Conservation (phyloP, 2,888 invertebrate genomes). For the Neria commutata region DNA sequence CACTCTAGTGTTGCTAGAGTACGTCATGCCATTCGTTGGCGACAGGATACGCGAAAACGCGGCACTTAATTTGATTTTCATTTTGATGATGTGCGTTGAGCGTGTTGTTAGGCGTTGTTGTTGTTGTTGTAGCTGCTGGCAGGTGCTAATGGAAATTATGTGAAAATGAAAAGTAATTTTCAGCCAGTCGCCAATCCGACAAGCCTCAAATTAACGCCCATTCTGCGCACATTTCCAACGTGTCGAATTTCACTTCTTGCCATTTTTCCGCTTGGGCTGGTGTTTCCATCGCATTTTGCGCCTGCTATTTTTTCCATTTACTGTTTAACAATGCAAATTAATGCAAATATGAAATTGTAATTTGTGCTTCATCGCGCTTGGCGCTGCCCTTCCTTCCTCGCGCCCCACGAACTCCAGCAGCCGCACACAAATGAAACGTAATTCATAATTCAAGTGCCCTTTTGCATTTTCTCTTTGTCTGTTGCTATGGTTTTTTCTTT, state of each 20-base stretch:
- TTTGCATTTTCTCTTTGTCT: too few species aligned
- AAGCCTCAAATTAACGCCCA: too few species aligned
- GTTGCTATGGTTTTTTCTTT: too few species aligned
- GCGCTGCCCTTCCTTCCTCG: too few species aligned
- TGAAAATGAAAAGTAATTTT: slow-evolving; percentile 10
- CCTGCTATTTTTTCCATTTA: neutral
- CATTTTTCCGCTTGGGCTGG: neutral
- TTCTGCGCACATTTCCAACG: too few species aligned
- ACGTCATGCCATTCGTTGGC: too few species aligned
- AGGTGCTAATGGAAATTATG: slow-evolving; percentile 12
- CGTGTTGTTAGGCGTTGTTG: neutral
- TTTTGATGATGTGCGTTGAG: slow-evolving; percentile 5
- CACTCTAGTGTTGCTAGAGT: too few species aligned
- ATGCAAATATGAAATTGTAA: too few species aligned
- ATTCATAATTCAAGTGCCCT: too few species aligned
- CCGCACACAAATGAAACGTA: too few species aligned
- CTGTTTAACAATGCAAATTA: slow-evolving; percentile 17
- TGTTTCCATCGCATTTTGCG: neutral
- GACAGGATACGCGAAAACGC: neutral
- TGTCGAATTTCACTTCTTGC: neutral
- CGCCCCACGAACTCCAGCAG: too few species aligned
- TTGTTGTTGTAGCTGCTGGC: neutral
- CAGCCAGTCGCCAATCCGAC: neutral
- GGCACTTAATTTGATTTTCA: slow-evolving; percentile 7
- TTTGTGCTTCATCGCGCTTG: too few species aligned